Evolutionary conservation across 1,140 invertebrate species (phyloP), one percentile per base, ranked within the genome.

Genomic region (Uloborus diversus): DNA sequence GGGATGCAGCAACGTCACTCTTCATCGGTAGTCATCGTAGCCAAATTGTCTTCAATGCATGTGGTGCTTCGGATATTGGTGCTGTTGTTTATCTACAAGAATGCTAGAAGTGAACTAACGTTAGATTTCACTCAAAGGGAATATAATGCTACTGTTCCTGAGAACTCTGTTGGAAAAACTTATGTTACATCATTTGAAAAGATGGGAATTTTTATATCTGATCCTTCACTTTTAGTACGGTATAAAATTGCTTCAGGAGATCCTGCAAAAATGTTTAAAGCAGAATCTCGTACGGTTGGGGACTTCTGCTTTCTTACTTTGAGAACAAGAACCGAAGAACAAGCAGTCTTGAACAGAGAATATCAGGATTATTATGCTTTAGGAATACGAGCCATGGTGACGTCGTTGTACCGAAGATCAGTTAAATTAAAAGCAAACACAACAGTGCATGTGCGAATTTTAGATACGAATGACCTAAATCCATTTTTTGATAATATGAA

Each of bases 301-400:
- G 94, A 98, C 87, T 98, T 97, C 88, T 95, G 93, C 86, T 99
- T 98, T 86, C 89, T 98, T 25, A 88, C 92, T 33, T 91, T 98
- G 66, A 89, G 95, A 82, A 97, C 94, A 71, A 90, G 93, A 84
- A 95, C 94, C 30, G 93, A 92, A 62, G 94, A 94, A 85, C 90
- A 92, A 32, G 92, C 92, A 81, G 93, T 95, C 71, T 87, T 98
- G 32, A 98, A 99, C 87, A 90, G 97, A 35, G 97, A 99, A 86
- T 90, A 94, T 66, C 92, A 92, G 81, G 93, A 96, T 83, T 89
- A 89, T 56, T 98, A 96, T 87, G 87, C 90, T 13, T 88, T 99
- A 17, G 91, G 93, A 83, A 89, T 99, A 53, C 91, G 91, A 81
- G 96, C 95, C 0, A 92, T 90, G 33, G 68, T 83, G 1, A 82